A percentile compares a stretch with the other conserved stretches of the same genome.
These are phyloP conservation scores for Manacus vitellinus DNA, from an alignment of 2,113 vertebrate species.

Conservation along the genomic window DNA sequence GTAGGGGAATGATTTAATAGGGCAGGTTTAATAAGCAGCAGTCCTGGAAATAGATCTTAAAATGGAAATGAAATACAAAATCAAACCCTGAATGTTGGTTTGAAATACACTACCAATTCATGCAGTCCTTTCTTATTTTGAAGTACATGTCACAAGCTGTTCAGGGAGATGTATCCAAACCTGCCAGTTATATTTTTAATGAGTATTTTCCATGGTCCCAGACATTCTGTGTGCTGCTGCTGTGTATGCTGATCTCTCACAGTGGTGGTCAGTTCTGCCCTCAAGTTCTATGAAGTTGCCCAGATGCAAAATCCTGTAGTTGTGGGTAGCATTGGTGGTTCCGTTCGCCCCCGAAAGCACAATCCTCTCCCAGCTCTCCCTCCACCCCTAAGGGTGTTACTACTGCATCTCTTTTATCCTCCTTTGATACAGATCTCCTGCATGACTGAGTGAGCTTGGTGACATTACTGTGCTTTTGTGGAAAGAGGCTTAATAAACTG, in stretches of 20 bases:
- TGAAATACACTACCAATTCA: neutral
- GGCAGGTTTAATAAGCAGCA: constrained; percentile 27
- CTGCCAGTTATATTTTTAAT: constrained; percentile 57
- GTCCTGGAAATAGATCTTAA: constrained; percentile 33
- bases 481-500: neutral
- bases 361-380: neutral
- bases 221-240: neutral
- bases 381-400: neutral
- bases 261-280: neutral
- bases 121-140: neutral
- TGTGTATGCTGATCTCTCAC: neutral
- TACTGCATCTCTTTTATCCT: neutral
- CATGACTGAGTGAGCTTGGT: neutral
- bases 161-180: neutral
- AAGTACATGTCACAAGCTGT: neutral
- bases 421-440: neutral
- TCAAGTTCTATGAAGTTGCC: neutral
- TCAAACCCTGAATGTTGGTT: neutral
- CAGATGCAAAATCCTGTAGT: neutral
- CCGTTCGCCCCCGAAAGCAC: neutral
- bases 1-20: constrained; percentile 18
- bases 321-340: neutral
- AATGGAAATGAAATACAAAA: constrained; percentile 39
- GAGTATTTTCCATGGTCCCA: neutral
- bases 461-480: neutral